Evolutionary conservation across 2,113 vertebrate genomes (phyloP).

Genomic region (Bubo blakistoni): DNA sequence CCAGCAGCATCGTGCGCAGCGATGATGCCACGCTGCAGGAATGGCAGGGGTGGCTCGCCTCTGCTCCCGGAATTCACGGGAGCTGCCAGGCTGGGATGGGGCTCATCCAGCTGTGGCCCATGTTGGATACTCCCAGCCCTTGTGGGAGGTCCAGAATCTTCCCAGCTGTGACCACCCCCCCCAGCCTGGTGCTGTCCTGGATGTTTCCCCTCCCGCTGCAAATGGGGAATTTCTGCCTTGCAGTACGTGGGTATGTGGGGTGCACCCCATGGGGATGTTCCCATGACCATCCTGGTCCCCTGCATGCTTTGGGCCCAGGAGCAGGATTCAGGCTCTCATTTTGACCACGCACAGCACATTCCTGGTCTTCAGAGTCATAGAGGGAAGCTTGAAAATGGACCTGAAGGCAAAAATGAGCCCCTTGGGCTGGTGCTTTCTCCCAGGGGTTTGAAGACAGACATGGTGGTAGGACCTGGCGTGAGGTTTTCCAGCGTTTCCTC

Average conservation of each 20-base stretch:
- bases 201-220: background rate
- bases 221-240: background rate
- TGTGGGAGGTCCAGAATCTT: background rate
- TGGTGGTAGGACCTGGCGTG: background rate
- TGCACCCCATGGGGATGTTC: accelerated
- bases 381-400: background rate
- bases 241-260: accelerated
- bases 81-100: background rate
- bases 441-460: background rate
- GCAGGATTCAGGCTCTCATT: background rate
- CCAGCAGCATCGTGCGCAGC: background rate
- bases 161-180: too few species aligned
- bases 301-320: accelerated
- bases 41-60: background rate
- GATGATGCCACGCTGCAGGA: conserved; percentile 34
- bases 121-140: accelerated
- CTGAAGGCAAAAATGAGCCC: background rate
- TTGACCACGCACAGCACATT: background rate
- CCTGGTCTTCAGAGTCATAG: accelerated
- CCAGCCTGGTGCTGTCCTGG: background rate
- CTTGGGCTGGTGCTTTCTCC: background rate
- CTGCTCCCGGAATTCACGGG: background rate
- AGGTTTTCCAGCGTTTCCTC: background rate
- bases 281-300: background rate
- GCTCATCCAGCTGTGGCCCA: background rate